Conservation (phyloP, 2,888 invertebrate genomes). For the Ernsta delagoae region DNA sequence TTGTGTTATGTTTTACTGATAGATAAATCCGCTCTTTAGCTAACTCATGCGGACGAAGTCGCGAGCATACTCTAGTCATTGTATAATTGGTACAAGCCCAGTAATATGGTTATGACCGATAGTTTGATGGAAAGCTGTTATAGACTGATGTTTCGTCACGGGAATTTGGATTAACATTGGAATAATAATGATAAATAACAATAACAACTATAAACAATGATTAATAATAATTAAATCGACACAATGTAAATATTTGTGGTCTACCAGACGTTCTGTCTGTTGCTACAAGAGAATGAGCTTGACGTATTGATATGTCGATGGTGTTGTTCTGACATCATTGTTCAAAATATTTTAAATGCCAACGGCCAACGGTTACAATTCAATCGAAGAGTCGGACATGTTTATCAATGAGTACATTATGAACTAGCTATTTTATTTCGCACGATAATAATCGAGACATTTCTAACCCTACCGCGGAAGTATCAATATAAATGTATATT, state of each 20-base stretch:
- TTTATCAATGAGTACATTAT: slow-evolving; percentile 8
- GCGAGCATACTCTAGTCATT: too few species aligned
- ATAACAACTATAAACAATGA: too few species aligned
- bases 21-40: too few species aligned
- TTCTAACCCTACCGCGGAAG: too few species aligned
- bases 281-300: neutral
- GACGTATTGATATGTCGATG: slow-evolving; percentile 8
- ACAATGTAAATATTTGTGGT: too few species aligned
- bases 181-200: neutral
- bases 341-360: slow-evolving; percentile 21
- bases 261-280: too few species aligned
- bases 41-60: too few species aligned
- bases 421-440: neutral
- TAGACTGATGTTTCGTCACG: neutral
- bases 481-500: too few species aligned
- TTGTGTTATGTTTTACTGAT: too few species aligned
- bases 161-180: neutral
- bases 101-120: slow-evolving; percentile 28
- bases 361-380: slow-evolving; percentile 5
- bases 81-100: slow-evolving; percentile 36
- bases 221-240: too few species aligned
- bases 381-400: slow-evolving; percentile 22
- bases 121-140: slow-evolving; percentile 5
- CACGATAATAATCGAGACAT: neutral
- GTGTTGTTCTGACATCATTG: slow-evolving; percentile 17